phyloP scores from a whole-genome alignment of 2,113 vertebrate genomes.

The Brachypteracias leptosomus region DNA sequence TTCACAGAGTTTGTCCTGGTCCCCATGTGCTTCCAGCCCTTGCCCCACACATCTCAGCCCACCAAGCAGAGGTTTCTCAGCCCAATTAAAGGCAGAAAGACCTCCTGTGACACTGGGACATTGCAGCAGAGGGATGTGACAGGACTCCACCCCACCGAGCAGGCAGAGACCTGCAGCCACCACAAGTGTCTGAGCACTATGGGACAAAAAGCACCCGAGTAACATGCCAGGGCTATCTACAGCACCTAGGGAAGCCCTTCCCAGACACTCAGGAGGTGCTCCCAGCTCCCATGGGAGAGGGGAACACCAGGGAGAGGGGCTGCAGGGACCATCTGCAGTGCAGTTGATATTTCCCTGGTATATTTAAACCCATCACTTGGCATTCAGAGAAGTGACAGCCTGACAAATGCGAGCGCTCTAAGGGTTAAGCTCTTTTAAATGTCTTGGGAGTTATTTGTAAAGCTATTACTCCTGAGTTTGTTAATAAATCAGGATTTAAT shows the following conservation, averaged over 20 bases:
- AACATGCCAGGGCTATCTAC: not conserved
- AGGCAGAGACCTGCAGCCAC: fast-evolving
- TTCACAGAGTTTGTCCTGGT: not conserved
- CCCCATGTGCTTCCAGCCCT: not conserved
- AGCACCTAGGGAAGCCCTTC: not conserved
- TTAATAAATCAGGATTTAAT: slow-evolving; percentile 73
- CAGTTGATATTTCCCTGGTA: not conserved
- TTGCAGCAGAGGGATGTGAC: not conserved
- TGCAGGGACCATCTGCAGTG: not conserved
- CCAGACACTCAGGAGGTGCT: fast-evolving
- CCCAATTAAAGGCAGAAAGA: not conserved
- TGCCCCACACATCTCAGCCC: not conserved
- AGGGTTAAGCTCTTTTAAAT: slow-evolving; percentile 51
- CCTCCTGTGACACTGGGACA: not conserved
- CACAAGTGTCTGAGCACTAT: fast-evolving
- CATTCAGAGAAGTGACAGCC: not conserved
- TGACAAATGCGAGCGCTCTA: not conserved
- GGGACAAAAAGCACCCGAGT: not conserved
- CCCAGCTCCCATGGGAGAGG: not conserved
- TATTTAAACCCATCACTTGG: not conserved
- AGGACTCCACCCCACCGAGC: not conserved
- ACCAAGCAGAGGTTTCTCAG: not conserved
- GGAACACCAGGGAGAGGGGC: fast-evolving
- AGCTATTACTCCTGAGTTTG: slow-evolving; percentile 61
- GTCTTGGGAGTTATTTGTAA: slow-evolving; percentile 65